Percentiles rank a stretch among this genome's conserved stretches.
Conservation (phyloP, 2,113 vertebrate genomes). For the crab-eating macaque (Macaca fascicularis) region DNA sequence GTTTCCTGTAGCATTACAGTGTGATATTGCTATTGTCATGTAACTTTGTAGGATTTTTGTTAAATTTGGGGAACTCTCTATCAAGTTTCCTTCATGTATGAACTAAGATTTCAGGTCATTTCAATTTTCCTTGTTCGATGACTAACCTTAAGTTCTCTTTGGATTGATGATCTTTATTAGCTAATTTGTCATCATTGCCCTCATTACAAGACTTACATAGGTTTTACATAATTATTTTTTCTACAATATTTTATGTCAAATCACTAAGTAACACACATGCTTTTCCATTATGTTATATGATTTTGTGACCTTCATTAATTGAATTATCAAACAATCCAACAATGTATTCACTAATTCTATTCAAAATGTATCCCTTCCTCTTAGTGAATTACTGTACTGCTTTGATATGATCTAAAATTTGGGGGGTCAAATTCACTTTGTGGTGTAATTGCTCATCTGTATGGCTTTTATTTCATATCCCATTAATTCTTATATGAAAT, state of each 20-base stretch:
- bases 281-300: not conserved
- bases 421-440: not conserved
- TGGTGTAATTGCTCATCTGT: not conserved
- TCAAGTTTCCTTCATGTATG: not conserved
- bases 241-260: not conserved
- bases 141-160: slow-evolving; percentile 23
- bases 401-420: too few relatives aligned
- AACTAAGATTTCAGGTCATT: not conserved
- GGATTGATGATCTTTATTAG: not conserved
- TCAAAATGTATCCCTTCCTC: slow-evolving; percentile 17
- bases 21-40: not conserved
- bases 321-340: not conserved
- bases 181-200: not conserved
- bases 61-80: not conserved
- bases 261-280: not conserved
- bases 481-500: not conserved
- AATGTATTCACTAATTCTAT: not conserved
- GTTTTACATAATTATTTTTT: not conserved
- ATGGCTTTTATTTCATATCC: slow-evolving; percentile 17
- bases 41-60: not conserved
- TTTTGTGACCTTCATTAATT: slow-evolving; percentile 1
- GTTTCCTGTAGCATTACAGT: not conserved
- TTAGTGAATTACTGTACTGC: not conserved
- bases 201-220: not conserved
- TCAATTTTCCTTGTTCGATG: slow-evolving; percentile 3